Evolutionary conservation across 2,888 invertebrate genomes (phyloP), one percentile per base, ranked within the genome.

Genomic region (Caprella mutica): DNA sequence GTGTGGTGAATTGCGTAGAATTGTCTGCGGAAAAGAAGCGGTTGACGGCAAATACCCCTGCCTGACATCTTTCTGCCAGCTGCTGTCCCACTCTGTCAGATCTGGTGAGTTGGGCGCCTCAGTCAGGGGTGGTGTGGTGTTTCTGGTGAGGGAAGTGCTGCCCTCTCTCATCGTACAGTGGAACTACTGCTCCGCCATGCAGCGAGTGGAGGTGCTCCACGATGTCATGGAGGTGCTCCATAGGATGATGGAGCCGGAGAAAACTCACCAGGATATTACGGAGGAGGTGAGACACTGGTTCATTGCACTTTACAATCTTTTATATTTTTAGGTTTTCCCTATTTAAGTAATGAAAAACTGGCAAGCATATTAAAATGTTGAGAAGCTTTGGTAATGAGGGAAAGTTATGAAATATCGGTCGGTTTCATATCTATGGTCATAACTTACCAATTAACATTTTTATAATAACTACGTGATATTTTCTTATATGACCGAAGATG

Each of bases 1-100:
- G 12, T 63, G 59, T 26, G 53, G 59, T 14, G 59, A 57, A 9
- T 57, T 59, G 24, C 51, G 63, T 39, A 55, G 56, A 12, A 29
- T 63, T 23, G 58, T 63, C 26, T 63, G 63, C 33, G 63, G 63
- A 8, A 55, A 55, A 26, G 59, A 63, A 26, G 58, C 59, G 4
- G 56, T 55, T 1, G 38, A 35, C 2, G 59, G 59, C 9, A 46
- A 23, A 2, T 63, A 57, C 50, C 59, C 63, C 9, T 51, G 56
- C 6, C 55, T 63, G 24, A 40, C 43, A 17, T 9, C 43, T 17
- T 39, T 55, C 33, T 55, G 55, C 27, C 21, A 23, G n/a, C 27
- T 55, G 24, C 23, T 46, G 14, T 27, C 27, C 21, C 24, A 24
- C n/a, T 30, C 55, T 9, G 33, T 55, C 17, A 44, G 30, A 46